Base-by-base conservation (phyloP, 35 echinoderm and acorn worm species). In the Stichopus chloronotus region DNA sequence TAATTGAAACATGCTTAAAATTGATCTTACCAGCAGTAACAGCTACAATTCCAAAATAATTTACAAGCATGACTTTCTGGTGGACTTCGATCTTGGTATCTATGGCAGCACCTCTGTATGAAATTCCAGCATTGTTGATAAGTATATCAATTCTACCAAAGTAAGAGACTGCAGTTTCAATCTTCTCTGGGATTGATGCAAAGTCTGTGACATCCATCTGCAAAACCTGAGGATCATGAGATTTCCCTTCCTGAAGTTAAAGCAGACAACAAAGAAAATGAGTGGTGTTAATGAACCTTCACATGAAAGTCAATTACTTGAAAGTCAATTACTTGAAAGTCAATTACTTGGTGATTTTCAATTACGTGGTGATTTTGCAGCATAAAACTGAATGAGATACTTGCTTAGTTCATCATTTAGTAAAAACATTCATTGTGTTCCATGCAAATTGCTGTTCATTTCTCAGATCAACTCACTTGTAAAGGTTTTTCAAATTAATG, bases 11-110 rank as follows among this genome's bases (percentile, higher is more conserved):
- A 3, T 43, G 30, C 30, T 43, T 43, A 43, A 0, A 43, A 43
- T 43, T 43, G 30, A 43, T 43, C 30, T 90, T 86, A 99, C 97
- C 97, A 87, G 92, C 88, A 25, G 97, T 99, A 5, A 99, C 56
- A 78, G 94, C 95, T 7, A 99, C 93, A 57, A 93, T 93, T 52
- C 97, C 97, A 92, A 99, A 99, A 87, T 99, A 95, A 86, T 99
- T 99, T 9, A 99, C 92, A 56, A 89, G 94, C 97, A 99, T 99
- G 25, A 99, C 9, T 57, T 87, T 99, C 92, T 94, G 95, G 54
- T 99, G 76, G 14, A 99, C 90, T 53, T 93, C 89, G 30, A 96
- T 85, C 23, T 88, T 79, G 9, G 97, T 96, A 14, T 95, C 94
- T 59, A 90, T 24, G 11, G 87, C 97, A 54, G 77, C 56, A 3